phyloP scores from a whole-genome alignment of 1,140 invertebrate genomes.

The Plectus sambesii region DNA sequence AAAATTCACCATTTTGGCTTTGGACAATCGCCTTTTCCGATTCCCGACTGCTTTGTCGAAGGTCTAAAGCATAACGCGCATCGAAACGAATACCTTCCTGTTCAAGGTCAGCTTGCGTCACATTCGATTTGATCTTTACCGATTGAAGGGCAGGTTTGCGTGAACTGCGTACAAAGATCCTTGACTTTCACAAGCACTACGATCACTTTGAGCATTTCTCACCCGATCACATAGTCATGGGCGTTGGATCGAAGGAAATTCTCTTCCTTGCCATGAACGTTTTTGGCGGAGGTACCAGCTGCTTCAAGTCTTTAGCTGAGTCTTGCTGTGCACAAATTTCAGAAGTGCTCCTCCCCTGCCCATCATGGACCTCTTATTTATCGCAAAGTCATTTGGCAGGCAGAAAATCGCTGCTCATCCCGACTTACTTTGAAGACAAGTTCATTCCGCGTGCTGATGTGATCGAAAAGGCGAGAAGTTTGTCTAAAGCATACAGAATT shows the following conservation, averaged over 20 bases:
- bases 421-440: constrained; percentile 24
- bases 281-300: constrained; percentile 44
- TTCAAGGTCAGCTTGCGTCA: constrained; percentile 34
- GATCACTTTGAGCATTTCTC: constrained; percentile 34
- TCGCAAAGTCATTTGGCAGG: constrained; percentile 40
- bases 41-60: constrained; percentile 36
- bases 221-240: constrained; percentile 43
- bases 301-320: neutral
- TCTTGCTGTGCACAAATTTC: constrained; percentile 2
- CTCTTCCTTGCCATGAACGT: constrained; percentile 44
- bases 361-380: constrained; percentile 46
- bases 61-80: constrained; percentile 39
- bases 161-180: constrained; percentile 37
- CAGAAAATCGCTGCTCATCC: constrained; percentile 30
- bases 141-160: constrained; percentile 34
- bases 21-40: constrained; percentile 48
- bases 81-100: constrained; percentile 45
- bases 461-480: constrained; percentile 41
- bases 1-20: constrained; percentile 47
- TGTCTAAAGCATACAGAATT: no score
- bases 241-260: constrained; percentile 47
- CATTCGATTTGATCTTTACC: neutral
- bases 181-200: constrained; percentile 40
- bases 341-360: constrained; percentile 45
- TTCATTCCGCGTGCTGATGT: constrained; percentile 41